phyloP scores from a whole-genome alignment of 2,797 vertebrate species.

The Enteromius mattozi region DNA sequence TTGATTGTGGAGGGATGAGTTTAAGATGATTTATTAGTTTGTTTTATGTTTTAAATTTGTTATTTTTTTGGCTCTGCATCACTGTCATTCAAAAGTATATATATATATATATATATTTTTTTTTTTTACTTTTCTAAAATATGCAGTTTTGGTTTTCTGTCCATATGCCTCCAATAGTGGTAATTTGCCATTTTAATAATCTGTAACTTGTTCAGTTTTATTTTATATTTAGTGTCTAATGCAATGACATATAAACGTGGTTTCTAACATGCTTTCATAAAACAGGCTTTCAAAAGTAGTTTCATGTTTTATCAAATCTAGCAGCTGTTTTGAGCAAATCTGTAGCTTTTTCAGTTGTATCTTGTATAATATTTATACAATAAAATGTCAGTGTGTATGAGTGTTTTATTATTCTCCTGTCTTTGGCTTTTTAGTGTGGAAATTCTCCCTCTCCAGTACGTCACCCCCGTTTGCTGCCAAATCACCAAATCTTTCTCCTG shows the following conservation, averaged over 20 bases:
- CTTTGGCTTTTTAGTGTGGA: not conserved
- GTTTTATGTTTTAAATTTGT: no score
- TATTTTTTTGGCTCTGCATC: not conserved
- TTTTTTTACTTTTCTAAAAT: not conserved
- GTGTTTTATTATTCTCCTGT: not conserved
- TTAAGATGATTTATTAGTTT: not conserved
- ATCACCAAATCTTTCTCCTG: constrained; percentile 1
- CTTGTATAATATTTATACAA: not conserved
- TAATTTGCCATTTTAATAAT: not conserved
- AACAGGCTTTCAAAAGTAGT: not conserved
- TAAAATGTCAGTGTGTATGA: not conserved
- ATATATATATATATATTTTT: no score
- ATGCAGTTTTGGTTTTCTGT: not conserved
- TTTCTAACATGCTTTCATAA: not conserved
- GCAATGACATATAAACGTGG: not conserved
- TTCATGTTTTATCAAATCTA: not conserved
- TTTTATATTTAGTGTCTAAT: not conserved
- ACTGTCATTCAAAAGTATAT: not conserved
- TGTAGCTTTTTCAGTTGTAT: not conserved
- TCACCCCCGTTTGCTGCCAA: not conserved
- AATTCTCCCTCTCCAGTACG: not conserved
- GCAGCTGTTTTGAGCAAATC: not conserved
- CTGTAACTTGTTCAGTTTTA: not conserved
- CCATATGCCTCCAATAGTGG: not conserved
- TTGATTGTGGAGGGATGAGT: not conserved